Base-by-base conservation (phyloP, 64 coral and sea anemone species). In the Pachyseris speciosa region DNA sequence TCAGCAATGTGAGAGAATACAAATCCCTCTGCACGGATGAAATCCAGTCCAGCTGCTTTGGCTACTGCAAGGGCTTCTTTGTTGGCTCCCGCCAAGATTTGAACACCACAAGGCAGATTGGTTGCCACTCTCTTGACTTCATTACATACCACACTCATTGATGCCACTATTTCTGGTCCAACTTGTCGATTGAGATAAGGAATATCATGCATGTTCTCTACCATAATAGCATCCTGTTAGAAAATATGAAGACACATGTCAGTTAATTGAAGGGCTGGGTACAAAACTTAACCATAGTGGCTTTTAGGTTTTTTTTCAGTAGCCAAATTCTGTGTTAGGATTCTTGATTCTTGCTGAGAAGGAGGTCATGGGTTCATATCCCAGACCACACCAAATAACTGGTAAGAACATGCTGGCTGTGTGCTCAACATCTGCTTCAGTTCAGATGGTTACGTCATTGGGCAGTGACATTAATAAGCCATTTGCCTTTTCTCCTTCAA, bases 201-300 rank as follows among this genome's bases (percentile, higher is more conserved):
- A n/a, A 95, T 72, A 52, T 99, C 97, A 77, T 99, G 93, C 93
- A 99, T 99, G 37, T 99, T 99, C 50, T 95, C 97, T 42, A 99
- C 80, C 86, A 99, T 90, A 6, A 99, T 90, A 26, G 92, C 97
- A 93, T 99, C 97, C 97, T 99, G 52, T 7, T 52, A 63, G 17
- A 61, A 5, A 87, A 42, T n/a, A 63, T 52, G 42, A 64, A 73
- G 42, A 37, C 33, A 2, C 30, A 69, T n/a, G n/a, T n/a, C n/a
- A n/a, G n/a, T n/a, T n/a, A n/a, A n/a, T n/a, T n/a, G n/a, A n/a
- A n/a, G n/a, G n/a, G n/a, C n/a, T n/a, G n/a, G n/a, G n/a, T n/a
- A n/a, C n/a, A n/a, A n/a, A n/a, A n/a, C n/a, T n/a, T n/a, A n/a
- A n/a, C n/a, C n/a, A n/a, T n/a, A n/a, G n/a, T n/a, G n/a, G n/a